A percentile compares a stretch with the other conserved stretches of the same genome.
Evolutionary conservation across 2,113 vertebrate genomes (phyloP).

Genomic region (Trichomycterus rosablanca): DNA sequence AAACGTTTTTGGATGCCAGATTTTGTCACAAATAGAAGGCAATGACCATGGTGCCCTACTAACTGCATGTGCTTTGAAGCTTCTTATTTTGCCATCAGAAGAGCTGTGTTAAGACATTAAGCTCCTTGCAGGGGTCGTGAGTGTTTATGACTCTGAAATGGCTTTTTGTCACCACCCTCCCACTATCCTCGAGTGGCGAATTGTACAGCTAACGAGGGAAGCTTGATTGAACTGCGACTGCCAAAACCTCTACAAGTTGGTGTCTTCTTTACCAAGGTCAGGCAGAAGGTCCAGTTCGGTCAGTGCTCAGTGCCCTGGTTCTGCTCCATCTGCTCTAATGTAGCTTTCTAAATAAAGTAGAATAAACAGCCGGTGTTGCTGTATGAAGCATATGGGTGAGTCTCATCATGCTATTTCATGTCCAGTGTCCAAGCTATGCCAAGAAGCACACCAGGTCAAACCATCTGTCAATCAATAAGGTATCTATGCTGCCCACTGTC

Average conservation of each 20-base stretch:
- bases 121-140: conserved; percentile 25
- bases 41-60: conserved; percentile 20
- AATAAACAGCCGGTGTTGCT: not conserved
- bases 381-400: conserved; percentile 21
- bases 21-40: no score
- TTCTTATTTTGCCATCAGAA: not conserved
- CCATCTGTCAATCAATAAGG: conserved; percentile 42
- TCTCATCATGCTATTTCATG: conserved; percentile 1
- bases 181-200: not conserved
- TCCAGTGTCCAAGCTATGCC: conserved; percentile 9
- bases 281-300: conserved; percentile 6
- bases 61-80: conserved; percentile 1
- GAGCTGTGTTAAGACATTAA: conserved; percentile 29
- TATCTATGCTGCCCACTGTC: conserved; percentile 17
- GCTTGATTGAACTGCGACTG: conserved; percentile 7
- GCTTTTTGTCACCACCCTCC: not conserved
- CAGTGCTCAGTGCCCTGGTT: not conserved
- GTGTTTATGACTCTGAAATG: conserved; percentile 27
- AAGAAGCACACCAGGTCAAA: conserved; percentile 20
- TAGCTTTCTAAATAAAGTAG: not conserved
- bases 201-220: conserved; percentile 13
- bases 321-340: conserved; percentile 12
- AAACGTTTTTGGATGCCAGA: no score
- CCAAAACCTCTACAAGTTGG: conserved; percentile 12
- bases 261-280: conserved; percentile 23